Base-by-base conservation (phyloP, 1,140 invertebrate species). In the Mamestra configurata region DNA sequence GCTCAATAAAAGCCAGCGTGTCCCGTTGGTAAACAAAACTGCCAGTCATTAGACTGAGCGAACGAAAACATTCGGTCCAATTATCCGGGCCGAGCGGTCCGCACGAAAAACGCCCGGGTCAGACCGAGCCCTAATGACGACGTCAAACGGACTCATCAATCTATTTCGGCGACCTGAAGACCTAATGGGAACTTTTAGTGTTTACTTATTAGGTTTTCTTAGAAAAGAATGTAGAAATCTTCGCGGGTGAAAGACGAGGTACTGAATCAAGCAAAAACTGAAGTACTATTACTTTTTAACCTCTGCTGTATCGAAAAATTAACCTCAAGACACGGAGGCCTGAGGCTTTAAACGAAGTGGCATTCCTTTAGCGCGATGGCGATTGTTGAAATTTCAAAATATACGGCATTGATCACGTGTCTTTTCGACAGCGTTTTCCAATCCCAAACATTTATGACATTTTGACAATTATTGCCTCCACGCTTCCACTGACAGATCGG, bases 1-100 rank as follows among this genome's bases (percentile, higher is more conserved):
- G 86, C 89, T 93, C 89, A 89, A 93, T 93, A 91, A 92, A 92
- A 88, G 86, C 82, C 84, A 85, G 86, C 80, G 78, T 88, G 90
- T 92, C 88, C 86, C 89, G 88, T 89, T 87, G 86, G 89, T 90
- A 91, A 90, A 93, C 91, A 89, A 89, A 92, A 92, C 86, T 88
- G 91, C 89, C 88, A 90, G 91, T 92, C 90, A 91, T 93, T 93
- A 93, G 86, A 87, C 80, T 72, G 87, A 84, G 82, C 87, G 86
- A 88, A 90, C 88, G 88, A 91, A 91, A 92, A 90, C 88, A 91
- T 92, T 90, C 85, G 81, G 82, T 86, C 87, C 90, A 91, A 92
- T 91, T 90, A 92, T 90, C 87, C 85, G 79, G 82, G 82, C 81
- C 83, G 79, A 40, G 70, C 70, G 80, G 49, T 79, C 79, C 76